Evolutionary conservation across 2,113 vertebrate genomes (phyloP), one percentile per base, ranked within the genome.

Genomic region (Pandion haliaetus): DNA sequence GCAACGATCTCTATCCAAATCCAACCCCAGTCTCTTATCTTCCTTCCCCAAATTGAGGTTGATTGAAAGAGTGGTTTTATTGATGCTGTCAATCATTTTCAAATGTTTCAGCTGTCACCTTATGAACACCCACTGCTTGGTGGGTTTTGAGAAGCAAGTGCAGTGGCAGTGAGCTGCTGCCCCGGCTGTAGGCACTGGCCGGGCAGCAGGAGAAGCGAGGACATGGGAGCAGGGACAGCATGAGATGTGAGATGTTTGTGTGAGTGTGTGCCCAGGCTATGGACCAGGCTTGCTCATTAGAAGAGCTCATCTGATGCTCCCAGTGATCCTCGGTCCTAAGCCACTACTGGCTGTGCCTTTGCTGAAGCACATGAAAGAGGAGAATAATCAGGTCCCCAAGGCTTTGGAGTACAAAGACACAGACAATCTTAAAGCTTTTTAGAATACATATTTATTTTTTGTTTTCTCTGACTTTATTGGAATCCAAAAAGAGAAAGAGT

Each of bases 81-180:
- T 10, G 16, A 47, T 26, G 2, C 14, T 55, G 36, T 31, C 47
- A 63, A 23, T 42, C 0, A 44, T 82, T 85, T 93, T 65, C 78
- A 82, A 17, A 16, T 1, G 2, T 31, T 82, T 36, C 57, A 73
- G 26, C 34, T 88, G 49, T 65, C 40, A 36, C 26, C 5, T 86
- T 24, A 20, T 34, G 31, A 38, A 15, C 9, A 61, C 9, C 7
- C 12, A 12, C 17, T 62, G 6, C 10, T 69, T 25, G 7, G 6
- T 32, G 17, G 6, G 10, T 36, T 82, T 61, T 54, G 16, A n/a
- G 57, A 78, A 72, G 23, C 1, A 0, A 69, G 25, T 18, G 31
- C 7, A 78, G 50, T 0, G 2, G 21, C 0, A 1, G 2, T 21
- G 58, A 61, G 19, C 17, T 79, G 36, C 38, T 63, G 29, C 25